Conservation (phyloP, 1,140 invertebrate genomes). For the Holcopasites calliopsidis region DNA sequence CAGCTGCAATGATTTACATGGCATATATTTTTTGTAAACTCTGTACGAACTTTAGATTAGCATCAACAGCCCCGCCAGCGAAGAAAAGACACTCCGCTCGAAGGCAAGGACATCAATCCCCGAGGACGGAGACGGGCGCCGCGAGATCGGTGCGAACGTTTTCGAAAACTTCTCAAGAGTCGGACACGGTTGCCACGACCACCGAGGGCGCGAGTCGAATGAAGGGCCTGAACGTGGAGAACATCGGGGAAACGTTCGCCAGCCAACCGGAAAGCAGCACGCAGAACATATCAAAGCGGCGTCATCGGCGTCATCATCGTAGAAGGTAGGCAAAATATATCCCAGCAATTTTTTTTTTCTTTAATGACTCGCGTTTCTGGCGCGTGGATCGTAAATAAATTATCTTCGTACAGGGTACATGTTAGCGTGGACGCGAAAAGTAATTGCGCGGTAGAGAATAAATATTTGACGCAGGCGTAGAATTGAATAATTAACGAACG, state of each 20-base stretch:
- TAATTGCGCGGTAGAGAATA: no score
- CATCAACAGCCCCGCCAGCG: conserved; percentile 45
- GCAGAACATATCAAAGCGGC: conserved; percentile 51
- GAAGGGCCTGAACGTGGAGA: conserved; percentile 10
- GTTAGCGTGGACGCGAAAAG: no score
- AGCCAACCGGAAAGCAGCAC: conserved; percentile 37
- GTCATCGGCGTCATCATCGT: conserved; percentile 67
- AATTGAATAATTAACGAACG: not conserved
- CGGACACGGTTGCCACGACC: conserved; percentile 15
- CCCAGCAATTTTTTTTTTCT: not conserved
- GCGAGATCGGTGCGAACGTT: conserved; percentile 38
- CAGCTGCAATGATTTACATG: no score
- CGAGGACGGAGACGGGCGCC: conserved; percentile 3
- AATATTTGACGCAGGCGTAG: no score
- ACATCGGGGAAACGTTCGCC: conserved; percentile 34
- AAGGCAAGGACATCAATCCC: conserved; percentile 33
- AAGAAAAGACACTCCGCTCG: conserved; percentile 52
- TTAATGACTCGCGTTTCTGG: not conserved
- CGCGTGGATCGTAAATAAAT: not conserved
- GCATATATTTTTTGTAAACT: not conserved
- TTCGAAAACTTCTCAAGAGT: conserved; percentile 44
- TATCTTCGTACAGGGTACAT: no score
- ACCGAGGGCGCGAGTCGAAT: conserved; percentile 27
- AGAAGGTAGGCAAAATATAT: conserved; percentile 53
- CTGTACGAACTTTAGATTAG: conserved; percentile 45